phyloP scores from a whole-genome alignment of 2,113 vertebrate genomes.

The Steatornis caripensis region DNA sequence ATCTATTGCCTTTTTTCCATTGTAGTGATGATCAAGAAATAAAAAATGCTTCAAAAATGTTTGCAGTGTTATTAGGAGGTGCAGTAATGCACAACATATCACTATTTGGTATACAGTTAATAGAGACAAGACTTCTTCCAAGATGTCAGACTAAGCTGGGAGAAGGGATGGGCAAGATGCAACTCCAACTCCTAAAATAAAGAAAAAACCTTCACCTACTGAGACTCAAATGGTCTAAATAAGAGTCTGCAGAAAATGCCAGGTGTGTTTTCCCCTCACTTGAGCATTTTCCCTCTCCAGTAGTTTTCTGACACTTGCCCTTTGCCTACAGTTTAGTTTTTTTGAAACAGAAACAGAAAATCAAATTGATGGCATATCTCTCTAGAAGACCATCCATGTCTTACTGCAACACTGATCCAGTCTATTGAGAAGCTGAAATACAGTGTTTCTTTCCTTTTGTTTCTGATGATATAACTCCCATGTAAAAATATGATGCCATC shows the following conservation, averaged over 20 bases:
- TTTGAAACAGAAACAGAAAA: not conserved
- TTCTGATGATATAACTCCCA: not conserved
- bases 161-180: not conserved
- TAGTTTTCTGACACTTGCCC: not conserved
- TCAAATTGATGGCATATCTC: not conserved
- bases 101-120: not conserved
- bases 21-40: not conserved
- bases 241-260: not conserved
- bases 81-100: not conserved
- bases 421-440: not conserved
- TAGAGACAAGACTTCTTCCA: slow-evolving; percentile 4
- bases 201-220: not conserved
- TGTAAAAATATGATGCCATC: not conserved
- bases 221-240: not conserved
- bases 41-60: slow-evolving; percentile 34
- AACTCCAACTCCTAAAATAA: not conserved
- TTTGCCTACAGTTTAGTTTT: not conserved
- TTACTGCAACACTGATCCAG: not conserved
- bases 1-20: not conserved
- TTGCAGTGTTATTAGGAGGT: slow-evolving; percentile 10
- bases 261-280: not conserved
- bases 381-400: not conserved
- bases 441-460: not conserved
- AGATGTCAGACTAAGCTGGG: slow-evolving; percentile 22
- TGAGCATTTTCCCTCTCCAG: not conserved